phyloP scores from a whole-genome alignment of 2,797 vertebrate species.

The Tympanoctomys barrerae region DNA sequence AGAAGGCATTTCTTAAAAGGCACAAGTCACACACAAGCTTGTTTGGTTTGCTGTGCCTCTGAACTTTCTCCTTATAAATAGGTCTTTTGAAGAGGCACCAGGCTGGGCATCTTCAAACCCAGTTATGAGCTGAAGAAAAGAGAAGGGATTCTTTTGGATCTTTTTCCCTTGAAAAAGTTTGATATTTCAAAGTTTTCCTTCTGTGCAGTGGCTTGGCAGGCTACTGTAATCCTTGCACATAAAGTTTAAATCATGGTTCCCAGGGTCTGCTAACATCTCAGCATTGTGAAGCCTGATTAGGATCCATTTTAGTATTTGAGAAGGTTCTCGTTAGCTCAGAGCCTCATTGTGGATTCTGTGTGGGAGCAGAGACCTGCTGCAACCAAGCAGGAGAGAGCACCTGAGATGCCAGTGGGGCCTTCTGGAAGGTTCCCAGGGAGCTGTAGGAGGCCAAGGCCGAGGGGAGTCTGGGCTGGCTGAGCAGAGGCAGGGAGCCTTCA shows the following conservation, averaged over 20 bases:
- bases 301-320: constrained; percentile 55
- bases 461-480: background rate
- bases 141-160: constrained; percentile 36
- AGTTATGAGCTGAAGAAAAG: background rate
- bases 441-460: background rate
- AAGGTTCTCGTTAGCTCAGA: constrained; percentile 65
- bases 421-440: background rate
- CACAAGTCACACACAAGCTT: background rate
- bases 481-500: background rate
- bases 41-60: background rate
- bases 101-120: constrained; percentile 46
- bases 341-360: constrained; percentile 58
- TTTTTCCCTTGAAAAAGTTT: constrained; percentile 50
- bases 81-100: background rate
- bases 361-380: constrained; percentile 37
- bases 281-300: constrained; percentile 32
- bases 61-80: constrained; percentile 25
- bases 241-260: constrained; percentile 73
- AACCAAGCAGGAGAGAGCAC: background rate
- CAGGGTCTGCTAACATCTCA: constrained; percentile 46
- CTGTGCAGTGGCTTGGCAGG: constrained; percentile 67
- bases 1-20: constrained; percentile 64
- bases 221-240: constrained; percentile 8
- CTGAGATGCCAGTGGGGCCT: background rate
- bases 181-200: constrained; percentile 74